These are phyloP conservation scores for Emydocephalus ijimae DNA, from an alignment of 2,113 vertebrate genomes.

Conservation along the genomic window DNA sequence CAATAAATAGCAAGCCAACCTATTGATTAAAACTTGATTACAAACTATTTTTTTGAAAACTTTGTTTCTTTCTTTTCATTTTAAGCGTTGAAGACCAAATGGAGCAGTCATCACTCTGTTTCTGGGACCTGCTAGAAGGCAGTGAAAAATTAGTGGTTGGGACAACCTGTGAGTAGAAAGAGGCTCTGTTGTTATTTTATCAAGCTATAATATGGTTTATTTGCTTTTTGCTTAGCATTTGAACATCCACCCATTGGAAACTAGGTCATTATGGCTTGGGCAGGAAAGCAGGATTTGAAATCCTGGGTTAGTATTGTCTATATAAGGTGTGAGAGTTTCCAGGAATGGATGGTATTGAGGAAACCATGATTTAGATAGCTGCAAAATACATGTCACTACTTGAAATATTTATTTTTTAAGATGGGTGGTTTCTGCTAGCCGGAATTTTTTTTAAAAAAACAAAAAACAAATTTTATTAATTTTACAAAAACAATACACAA, in stretches of 20 bases:
- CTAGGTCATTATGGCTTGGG: background rate
- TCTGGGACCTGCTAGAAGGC: constrained; percentile 90
- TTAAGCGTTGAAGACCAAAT: constrained; percentile 88
- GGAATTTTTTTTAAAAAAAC: background rate
- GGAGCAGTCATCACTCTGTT: constrained; percentile 81
- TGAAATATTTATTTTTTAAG: background rate
- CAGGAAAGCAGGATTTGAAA: background rate
- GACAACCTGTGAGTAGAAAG: constrained; percentile 85
- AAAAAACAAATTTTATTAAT: too few relatives aligned
- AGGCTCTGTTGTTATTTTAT: background rate
- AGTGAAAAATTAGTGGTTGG: constrained; percentile 87
- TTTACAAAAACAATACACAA: too few relatives aligned
- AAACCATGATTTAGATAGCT: background rate
- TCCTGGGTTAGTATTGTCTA: background rate
- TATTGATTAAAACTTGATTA: background rate
- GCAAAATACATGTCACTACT: background rate
- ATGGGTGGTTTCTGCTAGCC: background rate
- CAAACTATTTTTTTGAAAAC: background rate
- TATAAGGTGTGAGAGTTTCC: background rate
- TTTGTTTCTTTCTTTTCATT: background rate
- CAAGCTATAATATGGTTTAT: background rate
- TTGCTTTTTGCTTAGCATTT: background rate
- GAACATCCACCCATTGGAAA: background rate
- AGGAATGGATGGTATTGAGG: background rate
- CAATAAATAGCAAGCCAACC: background rate